These are phyloP conservation scores for Eupsilia transversa DNA, from an alignment of 2,888 invertebrate species.

Conservation along the genomic window DNA sequence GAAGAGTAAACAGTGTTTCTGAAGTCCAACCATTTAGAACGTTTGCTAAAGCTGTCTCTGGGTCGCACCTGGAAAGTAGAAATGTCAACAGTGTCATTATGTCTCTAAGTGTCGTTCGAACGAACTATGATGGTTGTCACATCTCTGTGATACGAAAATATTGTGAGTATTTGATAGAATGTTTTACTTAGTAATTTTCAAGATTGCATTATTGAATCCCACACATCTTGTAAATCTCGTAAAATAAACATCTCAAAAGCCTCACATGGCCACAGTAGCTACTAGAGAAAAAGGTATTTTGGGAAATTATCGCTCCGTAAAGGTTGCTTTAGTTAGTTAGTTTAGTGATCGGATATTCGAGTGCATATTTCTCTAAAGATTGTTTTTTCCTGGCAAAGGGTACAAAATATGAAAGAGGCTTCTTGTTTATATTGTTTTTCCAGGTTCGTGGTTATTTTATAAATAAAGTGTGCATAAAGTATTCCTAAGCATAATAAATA, in stretches of 20 bases:
- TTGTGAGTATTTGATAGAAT: slow-evolving; percentile 48
- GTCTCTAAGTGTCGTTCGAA: slow-evolving; percentile 78
- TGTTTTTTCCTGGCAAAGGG: too few species aligned
- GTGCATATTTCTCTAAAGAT: too few species aligned
- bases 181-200: slow-evolving; percentile 52
- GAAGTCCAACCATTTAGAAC: slow-evolving; percentile 77
- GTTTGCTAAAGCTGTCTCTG: slow-evolving; percentile 88
- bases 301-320: not conserved
- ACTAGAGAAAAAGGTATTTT: not conserved
- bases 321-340: too few species aligned
- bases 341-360: too few species aligned
- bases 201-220: slow-evolving; percentile 21
- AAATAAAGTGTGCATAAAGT: too few species aligned
- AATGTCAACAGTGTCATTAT: slow-evolving; percentile 86
- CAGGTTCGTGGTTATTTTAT: too few species aligned
- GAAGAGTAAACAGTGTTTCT: slow-evolving; percentile 82
- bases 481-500: too few species aligned
- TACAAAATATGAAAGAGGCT: too few species aligned
- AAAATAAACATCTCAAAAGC: not conserved
- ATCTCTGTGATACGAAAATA: slow-evolving; percentile 62
- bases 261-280: not conserved
- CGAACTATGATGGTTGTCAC: slow-evolving; percentile 62
- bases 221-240: not conserved
- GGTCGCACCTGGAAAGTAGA: slow-evolving; percentile 83
- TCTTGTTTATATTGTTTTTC: too few species aligned